A percentile compares a stretch with the other conserved stretches of the same genome.
These are phyloP conservation scores for Motacilla tschutschensis DNA, from an alignment of 2,113 vertebrate genomes.

Conservation along the genomic window DNA sequence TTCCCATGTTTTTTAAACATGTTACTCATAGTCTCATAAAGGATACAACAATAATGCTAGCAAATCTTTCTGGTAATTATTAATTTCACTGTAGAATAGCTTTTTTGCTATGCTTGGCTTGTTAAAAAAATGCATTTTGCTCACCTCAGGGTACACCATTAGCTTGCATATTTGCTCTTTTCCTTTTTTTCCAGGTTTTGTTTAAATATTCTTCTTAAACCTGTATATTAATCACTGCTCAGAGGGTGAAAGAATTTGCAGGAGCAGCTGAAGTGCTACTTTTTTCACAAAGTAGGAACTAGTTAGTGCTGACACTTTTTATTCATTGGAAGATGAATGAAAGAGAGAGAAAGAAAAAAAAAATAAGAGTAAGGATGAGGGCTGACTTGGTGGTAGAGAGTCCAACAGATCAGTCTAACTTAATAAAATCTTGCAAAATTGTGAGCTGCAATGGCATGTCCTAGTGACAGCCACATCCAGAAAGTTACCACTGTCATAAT, in stretches of 20 bases:
- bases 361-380: neutral
- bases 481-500: neutral
- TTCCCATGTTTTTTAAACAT: slow-evolving; percentile 65
- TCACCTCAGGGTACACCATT: slow-evolving; percentile 61
- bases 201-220: slow-evolving; percentile 67
- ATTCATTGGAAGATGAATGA: neutral
- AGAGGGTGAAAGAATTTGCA: slow-evolving; percentile 49
- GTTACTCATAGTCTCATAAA: slow-evolving; percentile 49
- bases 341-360: neutral
- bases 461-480: neutral
- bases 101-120: slow-evolving; percentile 61
- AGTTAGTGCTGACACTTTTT: slow-evolving; percentile 20
- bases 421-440: neutral
- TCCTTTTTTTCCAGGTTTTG: slow-evolving; percentile 49
- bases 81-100: slow-evolving; percentile 64
- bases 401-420: neutral
- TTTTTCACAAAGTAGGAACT: slow-evolving; percentile 14
- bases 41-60: slow-evolving; percentile 59
- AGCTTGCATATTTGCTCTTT: slow-evolving; percentile 59
- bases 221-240: slow-evolving; percentile 63
- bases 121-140: slow-evolving; percentile 59
- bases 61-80: slow-evolving; percentile 64
- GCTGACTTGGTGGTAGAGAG: neutral
- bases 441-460: neutral
- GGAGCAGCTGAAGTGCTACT: slow-evolving; percentile 33